Percentiles rank a stretch among this genome's conserved stretches.
Conservation (phyloP, 2,888 invertebrate species). For the Eupeodes latifasciatus region DNA sequence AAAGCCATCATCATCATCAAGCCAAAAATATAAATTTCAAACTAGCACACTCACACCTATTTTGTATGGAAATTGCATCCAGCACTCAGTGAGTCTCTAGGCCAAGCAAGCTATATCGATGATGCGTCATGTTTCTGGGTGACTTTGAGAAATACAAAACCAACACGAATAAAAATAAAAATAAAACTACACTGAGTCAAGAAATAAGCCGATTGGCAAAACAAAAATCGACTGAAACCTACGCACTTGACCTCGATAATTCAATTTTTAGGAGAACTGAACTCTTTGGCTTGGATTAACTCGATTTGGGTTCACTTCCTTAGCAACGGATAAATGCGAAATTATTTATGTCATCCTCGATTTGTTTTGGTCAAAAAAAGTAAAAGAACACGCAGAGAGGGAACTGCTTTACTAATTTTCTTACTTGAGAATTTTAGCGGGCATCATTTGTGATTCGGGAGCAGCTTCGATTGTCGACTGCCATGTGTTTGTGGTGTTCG, state of each 20-base stretch:
- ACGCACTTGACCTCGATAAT: constrained; percentile 66
- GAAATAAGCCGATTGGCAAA: background rate
- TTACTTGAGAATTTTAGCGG: constrained; percentile 98
- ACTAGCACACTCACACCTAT: constrained; percentile 1
- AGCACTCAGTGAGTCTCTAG: background rate
- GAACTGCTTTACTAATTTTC: constrained; percentile 67
- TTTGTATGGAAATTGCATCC: constrained; percentile 9
- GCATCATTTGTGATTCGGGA: constrained; percentile 99
- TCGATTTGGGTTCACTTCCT: background rate
- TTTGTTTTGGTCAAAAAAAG: constrained; percentile 49
- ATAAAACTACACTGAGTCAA: background rate
- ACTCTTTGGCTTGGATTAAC: background rate
- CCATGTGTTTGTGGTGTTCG: constrained; percentile 99
- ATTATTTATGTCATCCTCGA: background rate
- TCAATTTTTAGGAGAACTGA: background rate
- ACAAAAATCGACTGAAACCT: constrained; percentile 34
- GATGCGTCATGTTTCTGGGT: constrained; percentile 14
- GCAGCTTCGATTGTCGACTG: constrained; percentile 99
- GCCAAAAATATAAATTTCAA: constrained; percentile 22
- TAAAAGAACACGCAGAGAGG: no score
- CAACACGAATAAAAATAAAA: background rate
- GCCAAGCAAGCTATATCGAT: background rate
- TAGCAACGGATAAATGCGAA: constrained; percentile 47
- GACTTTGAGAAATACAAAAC: background rate
- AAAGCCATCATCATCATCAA: background rate